Evolutionary conservation across 1,140 invertebrate genomes (phyloP).

Genomic region (Pseudomyrmex concolor): DNA sequence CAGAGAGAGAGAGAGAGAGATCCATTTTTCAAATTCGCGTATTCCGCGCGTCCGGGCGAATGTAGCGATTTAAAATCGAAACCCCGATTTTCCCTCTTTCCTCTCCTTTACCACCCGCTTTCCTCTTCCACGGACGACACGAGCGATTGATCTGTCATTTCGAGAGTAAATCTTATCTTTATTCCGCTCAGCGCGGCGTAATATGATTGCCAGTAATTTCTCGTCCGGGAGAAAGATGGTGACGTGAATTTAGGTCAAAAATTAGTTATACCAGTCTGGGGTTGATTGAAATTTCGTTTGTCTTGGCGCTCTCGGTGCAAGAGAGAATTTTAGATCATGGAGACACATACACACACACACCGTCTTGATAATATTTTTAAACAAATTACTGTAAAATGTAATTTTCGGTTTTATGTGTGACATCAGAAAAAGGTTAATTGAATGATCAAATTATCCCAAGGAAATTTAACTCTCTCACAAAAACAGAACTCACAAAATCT

Average conservation of each 20-base stretch:
- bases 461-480: too few relatives aligned
- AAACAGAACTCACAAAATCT: too few relatives aligned
- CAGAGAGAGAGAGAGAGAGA: not conserved
- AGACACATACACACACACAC: too few relatives aligned
- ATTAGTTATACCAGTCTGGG: not conserved
- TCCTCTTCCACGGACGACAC: too few relatives aligned
- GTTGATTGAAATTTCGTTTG: conserved; percentile 1
- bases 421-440: too few relatives aligned
- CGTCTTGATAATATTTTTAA: too few relatives aligned
- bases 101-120: not conserved
- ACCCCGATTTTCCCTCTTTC: not conserved
- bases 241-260: conserved; percentile 23
- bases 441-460: too few relatives aligned
- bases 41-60: conserved; percentile 11
- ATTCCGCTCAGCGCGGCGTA: conserved; percentile 26
- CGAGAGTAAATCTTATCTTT: conserved; percentile 49
- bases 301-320: not conserved
- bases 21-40: conserved; percentile 61
- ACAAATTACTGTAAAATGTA: too few relatives aligned
- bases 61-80: conserved; percentile 45
- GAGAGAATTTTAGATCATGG: not conserved
- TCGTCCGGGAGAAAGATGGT: conserved; percentile 3
- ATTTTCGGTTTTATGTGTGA: too few relatives aligned
- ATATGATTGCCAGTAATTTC: conserved; percentile 46
- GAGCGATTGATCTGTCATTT: conserved; percentile 48